phyloP scores from a whole-genome alignment of 2,113 vertebrate species.

The Tichodroma muraria region DNA sequence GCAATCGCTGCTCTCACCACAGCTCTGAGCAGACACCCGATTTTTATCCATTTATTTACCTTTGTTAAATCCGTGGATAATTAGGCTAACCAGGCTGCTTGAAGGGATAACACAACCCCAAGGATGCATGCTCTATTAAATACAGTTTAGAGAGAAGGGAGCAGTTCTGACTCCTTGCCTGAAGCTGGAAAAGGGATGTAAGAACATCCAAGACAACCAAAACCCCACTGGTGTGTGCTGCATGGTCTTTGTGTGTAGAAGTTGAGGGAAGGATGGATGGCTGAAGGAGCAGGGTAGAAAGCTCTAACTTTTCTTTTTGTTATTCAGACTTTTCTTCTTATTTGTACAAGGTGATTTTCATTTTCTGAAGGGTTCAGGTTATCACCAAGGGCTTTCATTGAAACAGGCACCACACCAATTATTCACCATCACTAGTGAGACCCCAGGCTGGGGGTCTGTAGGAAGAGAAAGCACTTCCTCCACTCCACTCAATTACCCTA shows the following conservation, averaged over 20 bases:
- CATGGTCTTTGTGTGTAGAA: not conserved
- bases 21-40: not conserved
- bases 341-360: not conserved
- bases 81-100: conserved; percentile 8
- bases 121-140: conserved; percentile 18
- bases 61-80: conserved; percentile 27
- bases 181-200: not conserved
- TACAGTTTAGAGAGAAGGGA: not conserved
- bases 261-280: not conserved
- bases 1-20: not conserved
- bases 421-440: conserved; percentile 27
- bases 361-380: not conserved
- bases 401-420: not conserved
- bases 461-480: not conserved
- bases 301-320: not conserved
- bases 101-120: not conserved
- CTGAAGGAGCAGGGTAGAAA: not conserved
- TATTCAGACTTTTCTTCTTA: not conserved
- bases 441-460: not conserved
- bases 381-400: conserved; percentile 10
- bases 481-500: conserved; percentile 11
- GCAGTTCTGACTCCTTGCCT: not conserved
- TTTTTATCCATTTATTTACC: conserved; percentile 16
- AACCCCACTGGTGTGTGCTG: not conserved
- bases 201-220: not conserved